Evolutionary conservation across 2,888 invertebrate genomes (phyloP), one percentile per base, ranked within the genome.

Genomic region (Antheraea yamamai): DNA sequence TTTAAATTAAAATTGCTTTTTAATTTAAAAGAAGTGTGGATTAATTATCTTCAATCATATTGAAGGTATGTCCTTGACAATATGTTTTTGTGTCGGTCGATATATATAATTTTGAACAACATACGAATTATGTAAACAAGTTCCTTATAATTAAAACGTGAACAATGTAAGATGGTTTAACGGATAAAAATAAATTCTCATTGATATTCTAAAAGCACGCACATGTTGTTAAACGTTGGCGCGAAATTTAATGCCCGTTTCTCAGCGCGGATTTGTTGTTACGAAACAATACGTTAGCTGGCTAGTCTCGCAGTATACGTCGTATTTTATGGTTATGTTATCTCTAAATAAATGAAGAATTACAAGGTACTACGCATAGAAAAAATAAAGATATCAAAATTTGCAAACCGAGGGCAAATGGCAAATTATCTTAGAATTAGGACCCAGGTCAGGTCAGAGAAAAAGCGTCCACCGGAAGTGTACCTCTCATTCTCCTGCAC

Each of bases 161-260:
- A 68, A 75, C 70, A 75, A 73, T 75, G 73, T 70, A 70, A 70
- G 35, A 68, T 26, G 73, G 7, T 64, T 26, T 23, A 35, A 20
- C 55, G 66, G 72, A 61, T 71, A 72, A 73, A 75, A 73, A 75
- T 75, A 75, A 58, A 51, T 23, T 61, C 70, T 73, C 73, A 75
- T 75, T 75, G 75, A 75, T 73, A 75, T 75, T 75, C 73, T 61
- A n/a, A 39, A 70, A 39, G 39, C 70, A 70, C 20, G 70, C 70
- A n/a, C 39, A 66, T 66, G 70, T 12, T 68, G 68, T 68, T 68
- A n/a, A 76, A 72, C 35, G 30, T 68, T 76, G 72, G 73, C 52
- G 66, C 68, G 72, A 66, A 55, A 70, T 78, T 58, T 52, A 61
- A 55, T 73, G 73, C 73, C 71, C 64, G 74, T 58, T 74, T 74